phyloP scores from a whole-genome alignment of 2,888 invertebrate genomes.

The Pterostichus madidus region DNA sequence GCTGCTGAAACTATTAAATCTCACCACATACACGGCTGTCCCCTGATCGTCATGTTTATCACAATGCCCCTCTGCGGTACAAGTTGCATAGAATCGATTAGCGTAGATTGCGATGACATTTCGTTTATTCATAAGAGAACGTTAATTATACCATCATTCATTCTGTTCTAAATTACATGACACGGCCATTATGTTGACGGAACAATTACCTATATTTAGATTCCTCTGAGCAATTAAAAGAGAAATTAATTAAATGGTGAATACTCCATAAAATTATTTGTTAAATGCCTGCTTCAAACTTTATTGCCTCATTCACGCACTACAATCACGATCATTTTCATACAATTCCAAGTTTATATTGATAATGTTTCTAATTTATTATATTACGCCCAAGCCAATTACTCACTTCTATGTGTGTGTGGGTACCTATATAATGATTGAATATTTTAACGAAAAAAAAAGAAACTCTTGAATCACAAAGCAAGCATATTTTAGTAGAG shows the following conservation, averaged over 20 bases:
- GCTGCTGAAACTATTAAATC: slow-evolving; percentile 55
- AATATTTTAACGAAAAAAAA: too few species aligned
- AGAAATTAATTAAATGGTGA: slow-evolving; percentile 47
- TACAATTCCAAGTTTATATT: background rate
- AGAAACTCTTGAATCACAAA: too few species aligned
- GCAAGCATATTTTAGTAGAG: too few species aligned
- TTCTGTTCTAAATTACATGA: slow-evolving; percentile 42
- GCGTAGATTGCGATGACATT: slow-evolving; percentile 17
- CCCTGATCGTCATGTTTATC: slow-evolving; percentile 46
- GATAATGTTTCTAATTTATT: background rate
- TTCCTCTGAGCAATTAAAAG: slow-evolving; percentile 37
- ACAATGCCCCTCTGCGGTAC: slow-evolving; percentile 41
- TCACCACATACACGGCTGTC: background rate
- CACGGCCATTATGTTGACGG: slow-evolving; percentile 35
- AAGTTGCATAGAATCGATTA: slow-evolving; percentile 51
- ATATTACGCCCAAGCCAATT: too few species aligned
- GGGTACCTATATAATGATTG: too few species aligned
- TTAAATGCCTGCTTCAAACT: slow-evolving; percentile 22
- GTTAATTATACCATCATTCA: slow-evolving; percentile 44
- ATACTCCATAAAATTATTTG: slow-evolving; percentile 50
- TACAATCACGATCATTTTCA: background rate
- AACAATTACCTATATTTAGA: slow-evolving; percentile 56
- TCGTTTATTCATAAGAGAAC: slow-evolving; percentile 39
- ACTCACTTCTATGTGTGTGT: too few species aligned
- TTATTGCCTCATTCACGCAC: slow-evolving; percentile 8